These are phyloP conservation scores for Cinclus cinclus DNA, from an alignment of 2,113 vertebrate species.

Conservation along the genomic window DNA sequence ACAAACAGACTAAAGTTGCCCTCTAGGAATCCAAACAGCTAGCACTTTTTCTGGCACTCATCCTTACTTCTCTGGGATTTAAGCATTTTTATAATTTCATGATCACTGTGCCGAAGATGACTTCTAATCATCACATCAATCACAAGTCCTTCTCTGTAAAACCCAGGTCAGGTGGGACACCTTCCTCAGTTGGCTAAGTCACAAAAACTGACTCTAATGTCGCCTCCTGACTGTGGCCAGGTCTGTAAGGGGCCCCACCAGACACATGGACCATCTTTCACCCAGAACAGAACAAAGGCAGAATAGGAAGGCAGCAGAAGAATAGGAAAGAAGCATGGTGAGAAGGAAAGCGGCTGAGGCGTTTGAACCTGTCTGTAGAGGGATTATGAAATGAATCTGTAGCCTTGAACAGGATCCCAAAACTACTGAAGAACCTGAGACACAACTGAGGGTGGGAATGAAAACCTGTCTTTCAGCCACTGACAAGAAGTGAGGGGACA, in stretches of 20 bases:
- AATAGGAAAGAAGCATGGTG: background rate
- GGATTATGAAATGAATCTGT: background rate
- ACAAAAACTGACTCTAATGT: background rate
- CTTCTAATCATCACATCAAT: background rate
- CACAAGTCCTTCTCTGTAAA: background rate
- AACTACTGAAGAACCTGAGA: background rate
- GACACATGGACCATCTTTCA: background rate
- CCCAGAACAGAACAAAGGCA: fast-evolving
- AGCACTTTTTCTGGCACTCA: background rate
- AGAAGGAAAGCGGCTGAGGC: background rate
- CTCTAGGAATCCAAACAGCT: background rate
- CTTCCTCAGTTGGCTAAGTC: background rate
- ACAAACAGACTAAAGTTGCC: background rate
- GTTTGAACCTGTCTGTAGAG: background rate
- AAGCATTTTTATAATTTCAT: background rate
- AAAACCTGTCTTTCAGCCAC: slow-evolving; percentile 6
- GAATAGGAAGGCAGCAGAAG: background rate
- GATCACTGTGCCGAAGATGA: background rate
- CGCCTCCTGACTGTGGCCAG: background rate
- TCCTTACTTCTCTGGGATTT: background rate
- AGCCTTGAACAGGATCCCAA: background rate
- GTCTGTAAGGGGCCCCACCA: background rate
- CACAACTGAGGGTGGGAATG: background rate
- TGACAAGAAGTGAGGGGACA: background rate
- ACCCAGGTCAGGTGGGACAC: too few relatives aligned